These are phyloP conservation scores for Gibbula magus DNA, from an alignment of 2,888 invertebrate genomes.

Conservation along the genomic window DNA sequence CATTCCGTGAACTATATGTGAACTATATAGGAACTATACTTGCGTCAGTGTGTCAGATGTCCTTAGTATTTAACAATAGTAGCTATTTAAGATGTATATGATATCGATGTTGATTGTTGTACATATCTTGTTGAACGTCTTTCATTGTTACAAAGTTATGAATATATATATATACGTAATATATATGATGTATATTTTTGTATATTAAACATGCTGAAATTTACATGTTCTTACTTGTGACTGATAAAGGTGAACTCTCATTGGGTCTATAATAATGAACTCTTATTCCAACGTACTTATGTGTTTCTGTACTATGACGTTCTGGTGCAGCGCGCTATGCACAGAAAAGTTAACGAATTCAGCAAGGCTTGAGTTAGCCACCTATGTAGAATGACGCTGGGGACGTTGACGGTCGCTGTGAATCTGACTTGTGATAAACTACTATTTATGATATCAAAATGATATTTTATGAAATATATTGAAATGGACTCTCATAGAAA, in stretches of 20 bases:
- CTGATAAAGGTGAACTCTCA: neutral
- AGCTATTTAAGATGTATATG: neutral
- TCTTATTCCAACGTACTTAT: too few relatives aligned
- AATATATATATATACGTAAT: neutral
- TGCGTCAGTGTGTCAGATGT: neutral
- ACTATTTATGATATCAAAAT: too few relatives aligned
- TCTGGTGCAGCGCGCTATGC: too few relatives aligned
- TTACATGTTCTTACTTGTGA: neutral
- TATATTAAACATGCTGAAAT: conserved; percentile 11
- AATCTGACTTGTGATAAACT: too few relatives aligned
- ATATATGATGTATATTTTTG: conserved; percentile 6
- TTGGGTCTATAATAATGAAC: neutral
- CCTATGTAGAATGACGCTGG: too few relatives aligned
- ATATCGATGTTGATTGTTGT: neutral
- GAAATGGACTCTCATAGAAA: too few relatives aligned
- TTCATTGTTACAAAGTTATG: neutral
- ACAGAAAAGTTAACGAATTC: too few relatives aligned
- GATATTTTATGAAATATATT: too few relatives aligned
- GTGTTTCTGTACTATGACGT: too few relatives aligned
- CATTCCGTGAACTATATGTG: neutral
- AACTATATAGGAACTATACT: neutral
- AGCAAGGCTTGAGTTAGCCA: too few relatives aligned
- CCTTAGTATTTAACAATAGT: conserved; percentile 11
- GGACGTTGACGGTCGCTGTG: too few relatives aligned
- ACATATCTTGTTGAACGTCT: neutral